phyloP scores from a whole-genome alignment of 2,797 vertebrate species.

The Anniella stebbinsi region DNA sequence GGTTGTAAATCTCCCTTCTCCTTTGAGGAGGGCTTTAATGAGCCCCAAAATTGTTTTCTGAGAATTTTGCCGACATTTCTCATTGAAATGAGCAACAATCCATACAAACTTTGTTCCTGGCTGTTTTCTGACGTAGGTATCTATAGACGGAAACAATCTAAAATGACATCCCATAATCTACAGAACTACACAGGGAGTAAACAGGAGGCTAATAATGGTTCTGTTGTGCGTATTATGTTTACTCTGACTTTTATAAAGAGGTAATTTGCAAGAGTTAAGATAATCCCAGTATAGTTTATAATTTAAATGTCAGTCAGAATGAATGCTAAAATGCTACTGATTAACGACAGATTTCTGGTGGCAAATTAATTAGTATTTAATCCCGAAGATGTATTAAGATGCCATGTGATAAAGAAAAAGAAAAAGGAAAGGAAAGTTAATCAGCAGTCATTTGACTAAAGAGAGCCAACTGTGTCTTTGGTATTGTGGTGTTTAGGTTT shows the following conservation, averaged over 20 bases:
- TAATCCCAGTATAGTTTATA: constrained; percentile 76
- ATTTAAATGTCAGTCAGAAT: constrained; percentile 80
- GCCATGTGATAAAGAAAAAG: constrained; percentile 55
- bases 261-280: constrained; percentile 78
- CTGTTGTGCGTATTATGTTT: constrained; percentile 69
- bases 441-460: constrained; percentile 57
- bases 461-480: constrained; percentile 42
- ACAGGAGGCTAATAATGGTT: constrained; percentile 64
- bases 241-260: constrained; percentile 78
- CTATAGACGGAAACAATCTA: constrained; percentile 41
- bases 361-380: constrained; percentile 82
- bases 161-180: constrained; percentile 69
- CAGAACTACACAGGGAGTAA: constrained; percentile 57
- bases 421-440: constrained; percentile 44
- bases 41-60: not conserved
- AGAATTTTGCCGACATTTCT: not conserved
- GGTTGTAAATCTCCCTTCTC: too few relatives aligned
- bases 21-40: too few relatives aligned
- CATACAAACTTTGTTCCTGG: constrained; percentile 10
- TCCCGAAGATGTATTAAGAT: constrained; percentile 72
- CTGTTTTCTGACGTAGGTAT: not conserved
- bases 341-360: constrained; percentile 77
- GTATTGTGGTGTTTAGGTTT: constrained; percentile 59
- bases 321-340: constrained; percentile 73
- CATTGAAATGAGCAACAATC: not conserved